A percentile compares a stretch with the other conserved stretches of the same genome.
Evolutionary conservation across 2,113 vertebrate genomes (phyloP).

Genomic region (Phyllostomus discolor): DNA sequence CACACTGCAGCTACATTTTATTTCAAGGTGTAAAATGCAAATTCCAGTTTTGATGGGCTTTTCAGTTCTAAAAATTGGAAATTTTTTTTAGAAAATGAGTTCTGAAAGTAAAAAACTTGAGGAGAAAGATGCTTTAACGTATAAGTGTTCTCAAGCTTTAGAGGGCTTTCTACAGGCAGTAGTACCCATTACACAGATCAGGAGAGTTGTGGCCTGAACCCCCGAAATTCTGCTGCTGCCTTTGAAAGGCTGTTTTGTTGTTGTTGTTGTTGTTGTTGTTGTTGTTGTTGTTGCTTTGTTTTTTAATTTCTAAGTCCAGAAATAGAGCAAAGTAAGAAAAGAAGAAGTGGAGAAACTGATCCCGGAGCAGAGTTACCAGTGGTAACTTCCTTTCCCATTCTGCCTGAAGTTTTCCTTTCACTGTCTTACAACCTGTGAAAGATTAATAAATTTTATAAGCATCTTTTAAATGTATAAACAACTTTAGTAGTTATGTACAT

Average conservation of each 20-base stretch:
- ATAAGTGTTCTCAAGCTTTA: not conserved
- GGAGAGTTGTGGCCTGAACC: not conserved
- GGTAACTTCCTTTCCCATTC: not conserved
- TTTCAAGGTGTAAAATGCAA: not conserved
- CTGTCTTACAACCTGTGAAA: not conserved
- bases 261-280: not conserved
- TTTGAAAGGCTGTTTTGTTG: not conserved
- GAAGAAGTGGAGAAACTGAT: not conserved
- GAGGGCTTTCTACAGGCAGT: not conserved
- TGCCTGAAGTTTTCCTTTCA: not conserved
- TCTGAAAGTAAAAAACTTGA: not conserved
- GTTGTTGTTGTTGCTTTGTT: not conserved
- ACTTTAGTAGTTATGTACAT: not conserved
- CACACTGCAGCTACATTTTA: not conserved
- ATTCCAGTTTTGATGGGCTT: not conserved
- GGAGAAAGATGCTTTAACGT: not conserved
- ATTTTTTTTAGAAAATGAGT: not conserved
- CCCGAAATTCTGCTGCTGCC: not conserved
- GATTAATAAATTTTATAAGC: not conserved
- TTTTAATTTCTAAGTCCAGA: not conserved
- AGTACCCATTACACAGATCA: not conserved
- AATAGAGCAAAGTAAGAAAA: not conserved
- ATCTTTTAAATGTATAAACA: not conserved
- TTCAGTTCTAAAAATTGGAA: not conserved
- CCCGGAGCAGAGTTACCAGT: not conserved